Conservation (phyloP, 2,113 vertebrate genomes). For the Campylomormyrus numenius region DNA sequence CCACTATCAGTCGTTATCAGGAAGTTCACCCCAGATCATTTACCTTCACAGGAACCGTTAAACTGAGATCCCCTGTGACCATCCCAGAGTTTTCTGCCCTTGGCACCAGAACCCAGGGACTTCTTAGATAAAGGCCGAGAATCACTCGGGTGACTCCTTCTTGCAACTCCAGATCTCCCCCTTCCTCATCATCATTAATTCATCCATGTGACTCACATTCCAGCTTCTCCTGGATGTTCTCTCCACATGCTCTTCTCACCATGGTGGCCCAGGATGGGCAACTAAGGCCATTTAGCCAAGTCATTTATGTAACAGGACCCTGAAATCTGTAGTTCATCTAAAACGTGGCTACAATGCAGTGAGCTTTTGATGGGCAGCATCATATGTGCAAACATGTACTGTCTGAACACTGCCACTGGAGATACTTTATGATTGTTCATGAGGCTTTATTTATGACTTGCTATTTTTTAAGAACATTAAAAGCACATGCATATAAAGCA, state of each 20-base stretch:
- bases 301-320: background rate
- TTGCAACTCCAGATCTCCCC: background rate
- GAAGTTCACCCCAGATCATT: background rate
- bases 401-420: background rate
- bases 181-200: background rate
- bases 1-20: background rate
- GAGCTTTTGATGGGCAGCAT: no score
- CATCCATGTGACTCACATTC: background rate
- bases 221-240: background rate
- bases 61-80: background rate
- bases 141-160: background rate
- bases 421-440: background rate
- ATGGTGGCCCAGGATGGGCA: background rate
- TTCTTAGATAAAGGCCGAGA: background rate
- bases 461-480: background rate
- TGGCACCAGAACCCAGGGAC: background rate
- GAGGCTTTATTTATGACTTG: background rate
- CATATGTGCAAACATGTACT: background rate
- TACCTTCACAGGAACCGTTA: background rate
- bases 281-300: background rate
- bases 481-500: background rate
- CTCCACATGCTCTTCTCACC: constrained; percentile 8
- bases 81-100: background rate
- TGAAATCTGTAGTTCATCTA: background rate
- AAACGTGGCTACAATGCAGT: background rate